These are phyloP conservation scores for Elachura formosa DNA, from an alignment of 2,113 vertebrate species.

Conservation along the genomic window DNA sequence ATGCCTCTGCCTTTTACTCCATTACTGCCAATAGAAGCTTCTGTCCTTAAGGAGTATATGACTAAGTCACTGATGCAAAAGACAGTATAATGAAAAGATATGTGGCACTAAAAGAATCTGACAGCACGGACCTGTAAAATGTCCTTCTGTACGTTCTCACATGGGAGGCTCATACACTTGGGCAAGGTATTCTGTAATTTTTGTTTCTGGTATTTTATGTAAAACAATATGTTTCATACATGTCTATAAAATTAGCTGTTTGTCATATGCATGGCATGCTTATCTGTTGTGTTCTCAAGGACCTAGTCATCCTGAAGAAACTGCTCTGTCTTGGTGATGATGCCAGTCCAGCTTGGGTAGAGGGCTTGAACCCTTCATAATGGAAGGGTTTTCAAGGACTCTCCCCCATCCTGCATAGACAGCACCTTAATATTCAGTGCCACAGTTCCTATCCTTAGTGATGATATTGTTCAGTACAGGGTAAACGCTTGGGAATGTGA, in stretches of 20 bases:
- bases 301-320: neutral
- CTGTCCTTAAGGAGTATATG: neutral
- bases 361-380: neutral
- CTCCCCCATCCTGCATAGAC: fast-evolving
- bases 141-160: neutral
- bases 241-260: neutral
- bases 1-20: neutral
- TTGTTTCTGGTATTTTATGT: neutral
- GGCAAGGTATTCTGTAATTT: slow-evolving; percentile 6
- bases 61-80: slow-evolving; percentile 1
- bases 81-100: neutral
- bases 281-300: neutral
- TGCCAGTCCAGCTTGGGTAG: neutral
- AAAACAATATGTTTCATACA: neutral
- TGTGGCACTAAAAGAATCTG: neutral
- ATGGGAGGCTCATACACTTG: neutral
- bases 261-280: neutral
- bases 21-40: neutral
- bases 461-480: neutral
- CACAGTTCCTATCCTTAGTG: neutral
- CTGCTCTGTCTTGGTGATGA: neutral
- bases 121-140: neutral
- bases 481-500: neutral
- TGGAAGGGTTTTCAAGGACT: neutral
- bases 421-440: too few species aligned